Conservation (phyloP, 2,888 invertebrate species). For the Leptothorax acervorum region DNA sequence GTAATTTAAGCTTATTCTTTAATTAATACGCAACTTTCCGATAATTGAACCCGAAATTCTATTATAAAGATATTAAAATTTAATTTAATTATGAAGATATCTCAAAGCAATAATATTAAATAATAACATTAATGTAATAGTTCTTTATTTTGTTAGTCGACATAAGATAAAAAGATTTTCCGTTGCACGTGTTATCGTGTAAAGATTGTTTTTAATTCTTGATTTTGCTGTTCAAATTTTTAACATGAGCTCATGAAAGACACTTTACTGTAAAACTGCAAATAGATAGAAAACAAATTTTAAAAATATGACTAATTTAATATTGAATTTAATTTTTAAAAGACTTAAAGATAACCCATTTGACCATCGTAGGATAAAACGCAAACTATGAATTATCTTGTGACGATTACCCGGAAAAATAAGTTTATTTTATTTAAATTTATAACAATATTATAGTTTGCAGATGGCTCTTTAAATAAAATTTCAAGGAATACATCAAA, state of each 20-base stretch:
- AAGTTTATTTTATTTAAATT: neutral
- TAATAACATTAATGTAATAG: neutral
- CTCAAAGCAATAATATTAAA: neutral
- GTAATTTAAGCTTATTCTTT: neutral
- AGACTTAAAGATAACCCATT: neutral
- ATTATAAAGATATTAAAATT: neutral
- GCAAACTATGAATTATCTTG: constrained; percentile 10
- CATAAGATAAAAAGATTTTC: constrained; percentile 29
- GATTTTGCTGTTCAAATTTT: neutral
- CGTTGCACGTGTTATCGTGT: neutral
- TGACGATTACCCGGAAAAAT: neutral
- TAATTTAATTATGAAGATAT: constrained; percentile 1
- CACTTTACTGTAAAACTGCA: neutral
- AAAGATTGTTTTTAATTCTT: constrained; percentile 6
- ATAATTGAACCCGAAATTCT: neutral
- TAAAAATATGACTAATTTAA: neutral
- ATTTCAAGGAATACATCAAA: neutral
- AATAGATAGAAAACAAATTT: constrained; percentile 15
- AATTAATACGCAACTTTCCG: neutral
- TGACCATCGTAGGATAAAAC: constrained; percentile 4
- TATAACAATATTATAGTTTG: neutral
- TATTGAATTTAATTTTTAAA: too few relatives aligned
- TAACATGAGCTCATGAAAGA: neutral
- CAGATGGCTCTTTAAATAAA: neutral
- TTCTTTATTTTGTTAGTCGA: constrained; percentile 26